Evolutionary conservation across 2,888 invertebrate species (phyloP).

Genomic region (Agrotis exclamationis): DNA sequence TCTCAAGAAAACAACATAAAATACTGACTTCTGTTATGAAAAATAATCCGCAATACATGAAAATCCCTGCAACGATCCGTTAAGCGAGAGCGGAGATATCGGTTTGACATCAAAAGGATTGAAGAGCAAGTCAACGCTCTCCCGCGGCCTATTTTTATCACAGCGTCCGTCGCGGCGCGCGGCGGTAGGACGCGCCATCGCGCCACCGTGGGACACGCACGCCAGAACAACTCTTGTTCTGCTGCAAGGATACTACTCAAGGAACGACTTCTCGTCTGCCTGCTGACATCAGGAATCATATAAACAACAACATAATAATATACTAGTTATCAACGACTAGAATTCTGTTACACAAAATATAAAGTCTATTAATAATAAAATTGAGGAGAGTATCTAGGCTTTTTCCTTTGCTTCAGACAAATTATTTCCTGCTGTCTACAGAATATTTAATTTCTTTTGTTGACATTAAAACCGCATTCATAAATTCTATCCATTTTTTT

Average conservation of each 20-base stretch:
- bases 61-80: neutral
- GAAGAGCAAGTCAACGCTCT: constrained; percentile 43
- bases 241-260: neutral
- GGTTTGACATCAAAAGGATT: constrained; percentile 31
- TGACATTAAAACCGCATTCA: neutral
- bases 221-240: neutral
- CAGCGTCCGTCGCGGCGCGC: neutral
- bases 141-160: constrained; percentile 33
- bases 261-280: constrained; percentile 1
- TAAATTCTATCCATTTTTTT: neutral
- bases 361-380: too few species aligned
- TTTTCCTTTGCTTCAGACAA: too few species aligned
- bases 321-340: neutral
- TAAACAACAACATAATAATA: neutral
- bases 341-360: too few species aligned
- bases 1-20: neutral
- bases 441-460: neutral
- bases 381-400: too few species aligned
- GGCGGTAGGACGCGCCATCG: constrained; percentile 1
- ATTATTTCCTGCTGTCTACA: too few species aligned
- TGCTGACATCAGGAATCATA: neutral
- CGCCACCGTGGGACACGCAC: constrained; percentile 1
- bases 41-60: neutral
- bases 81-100: neutral
- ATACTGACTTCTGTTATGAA: neutral